These are phyloP conservation scores for Erythrocercus mccallii DNA, from an alignment of 2,113 vertebrate species.

Conservation along the genomic window DNA sequence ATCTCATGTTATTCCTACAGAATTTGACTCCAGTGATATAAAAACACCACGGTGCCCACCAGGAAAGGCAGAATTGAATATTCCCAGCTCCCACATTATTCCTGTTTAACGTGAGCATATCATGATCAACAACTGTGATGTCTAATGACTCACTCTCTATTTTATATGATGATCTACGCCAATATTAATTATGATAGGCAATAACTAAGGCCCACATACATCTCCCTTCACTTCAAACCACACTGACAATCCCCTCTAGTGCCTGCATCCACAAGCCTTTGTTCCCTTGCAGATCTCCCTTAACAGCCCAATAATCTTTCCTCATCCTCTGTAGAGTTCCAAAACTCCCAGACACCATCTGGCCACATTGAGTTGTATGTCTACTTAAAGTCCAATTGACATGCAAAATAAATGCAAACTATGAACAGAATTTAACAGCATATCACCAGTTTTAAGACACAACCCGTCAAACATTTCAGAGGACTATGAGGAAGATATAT, in stretches of 20 bases:
- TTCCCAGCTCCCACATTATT: neutral
- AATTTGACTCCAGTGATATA: neutral
- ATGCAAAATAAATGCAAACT: conserved; percentile 72
- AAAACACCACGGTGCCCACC: neutral
- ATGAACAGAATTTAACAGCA: conserved; percentile 67
- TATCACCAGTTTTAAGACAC: conserved; percentile 67
- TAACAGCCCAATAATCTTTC: conserved; percentile 58
- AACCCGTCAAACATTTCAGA: conserved; percentile 61
- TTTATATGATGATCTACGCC: neutral
- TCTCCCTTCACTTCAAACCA: conserved; percentile 2
- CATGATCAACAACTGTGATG: neutral
- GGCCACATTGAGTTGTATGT: conserved; percentile 58
- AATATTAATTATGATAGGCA: conserved; percentile 26
- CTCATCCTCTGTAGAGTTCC: conserved; percentile 56
- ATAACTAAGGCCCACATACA: neutral
- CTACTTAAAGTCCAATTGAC: conserved; percentile 68
- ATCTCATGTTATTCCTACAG: neutral
- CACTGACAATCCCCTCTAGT: neutral
- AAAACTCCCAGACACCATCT: conserved; percentile 71
- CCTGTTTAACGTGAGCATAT: neutral
- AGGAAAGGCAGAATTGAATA: neutral
- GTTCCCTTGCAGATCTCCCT: conserved; percentile 42
- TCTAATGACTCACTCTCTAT: neutral
- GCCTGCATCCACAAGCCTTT: conserved; percentile 33
- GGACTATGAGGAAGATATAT: conserved; percentile 33